Evolutionary conservation across 2,797 vertebrate species (phyloP).

Genomic region (Liparis tanakae): DNA sequence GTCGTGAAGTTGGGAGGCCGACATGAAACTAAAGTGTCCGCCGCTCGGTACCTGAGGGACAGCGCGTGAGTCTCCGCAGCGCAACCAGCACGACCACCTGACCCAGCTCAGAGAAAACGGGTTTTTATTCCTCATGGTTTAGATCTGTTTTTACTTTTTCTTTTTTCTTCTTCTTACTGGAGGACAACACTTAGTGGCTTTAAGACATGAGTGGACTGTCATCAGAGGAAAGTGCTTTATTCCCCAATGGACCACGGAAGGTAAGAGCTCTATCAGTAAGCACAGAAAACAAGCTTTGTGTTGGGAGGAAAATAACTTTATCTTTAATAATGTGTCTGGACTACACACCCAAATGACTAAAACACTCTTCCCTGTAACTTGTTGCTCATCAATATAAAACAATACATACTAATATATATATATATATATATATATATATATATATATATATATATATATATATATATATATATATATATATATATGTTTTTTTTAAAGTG

Average conservation of each 20-base stretch:
- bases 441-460: too few species aligned
- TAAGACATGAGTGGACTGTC: slow-evolving; percentile 63
- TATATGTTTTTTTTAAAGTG: too few species aligned
- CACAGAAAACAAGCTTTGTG: background rate
- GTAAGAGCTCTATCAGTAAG: slow-evolving; percentile 42
- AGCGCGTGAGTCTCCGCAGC: background rate
- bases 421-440: too few species aligned
- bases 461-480: too few species aligned
- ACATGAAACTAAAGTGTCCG: background rate
- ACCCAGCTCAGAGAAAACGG: background rate
- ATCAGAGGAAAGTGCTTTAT: slow-evolving; percentile 22
- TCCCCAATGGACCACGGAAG: slow-evolving; percentile 57
- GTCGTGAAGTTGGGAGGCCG: slow-evolving; percentile 53
- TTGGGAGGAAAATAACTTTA: background rate
- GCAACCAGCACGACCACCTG: too few species aligned
- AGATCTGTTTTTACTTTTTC: background rate
- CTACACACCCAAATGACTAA: background rate
- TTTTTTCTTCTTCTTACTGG: background rate
- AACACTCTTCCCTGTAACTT: background rate
- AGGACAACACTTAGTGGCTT: slow-evolving; percentile 28
- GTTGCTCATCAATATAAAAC: too few species aligned
- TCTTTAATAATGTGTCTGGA: background rate
- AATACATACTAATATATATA: background rate
- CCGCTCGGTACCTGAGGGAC: slow-evolving; percentile 33
- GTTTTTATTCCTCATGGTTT: background rate